Base-by-base conservation (phyloP, 2,888 invertebrate species). In the Tetheella fluctuosa region DNA sequence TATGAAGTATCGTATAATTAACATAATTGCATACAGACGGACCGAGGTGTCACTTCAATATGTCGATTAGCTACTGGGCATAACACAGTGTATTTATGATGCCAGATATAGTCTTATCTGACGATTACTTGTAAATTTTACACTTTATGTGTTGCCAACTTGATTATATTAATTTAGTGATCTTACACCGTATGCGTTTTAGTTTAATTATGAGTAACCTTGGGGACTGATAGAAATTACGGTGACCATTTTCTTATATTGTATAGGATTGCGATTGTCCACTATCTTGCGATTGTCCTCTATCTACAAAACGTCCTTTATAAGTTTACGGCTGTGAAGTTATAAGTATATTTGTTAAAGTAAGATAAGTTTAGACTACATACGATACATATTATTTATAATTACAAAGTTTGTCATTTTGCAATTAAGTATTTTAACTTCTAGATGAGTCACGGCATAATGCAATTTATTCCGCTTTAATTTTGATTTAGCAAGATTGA, bases 51-150 rank as follows among this genome's bases (percentile, higher is more conserved):
- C 48, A 48, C 8, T 48, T 48, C 20, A 48, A 48, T 48, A 48
- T 48, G 48, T 48, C 48, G 48, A 20, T 48, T 48, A 48, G 48
- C 48, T 48, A 48, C 48, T 48, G 48, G 48, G 20, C 48, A 48
- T 48, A 48, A 48, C 48, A 48, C 48, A 20, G 48, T 20, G 20
- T 48, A 20, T 48, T 48, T 48, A 48, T 48, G 48, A 20, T 48
- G 20, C 2, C 17, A 1, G 48, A 48, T 48, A 20, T 0, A 8
- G 48, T 48, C 8, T 17, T 20, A 48, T 48, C 48, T 48, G 20
- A 10, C 48, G 48, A 48, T 20, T 48, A n/a, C 48, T 15, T 48
- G 48, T 48, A 48, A 48, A 48, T 48, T 48, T 48, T 3, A 48
- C 48, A 48, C 12, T 48, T 48, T 48, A 48, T 48, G 20, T 48